phyloP scores from a whole-genome alignment of 2,888 invertebrate species.

The Amitus sp. region DNA sequence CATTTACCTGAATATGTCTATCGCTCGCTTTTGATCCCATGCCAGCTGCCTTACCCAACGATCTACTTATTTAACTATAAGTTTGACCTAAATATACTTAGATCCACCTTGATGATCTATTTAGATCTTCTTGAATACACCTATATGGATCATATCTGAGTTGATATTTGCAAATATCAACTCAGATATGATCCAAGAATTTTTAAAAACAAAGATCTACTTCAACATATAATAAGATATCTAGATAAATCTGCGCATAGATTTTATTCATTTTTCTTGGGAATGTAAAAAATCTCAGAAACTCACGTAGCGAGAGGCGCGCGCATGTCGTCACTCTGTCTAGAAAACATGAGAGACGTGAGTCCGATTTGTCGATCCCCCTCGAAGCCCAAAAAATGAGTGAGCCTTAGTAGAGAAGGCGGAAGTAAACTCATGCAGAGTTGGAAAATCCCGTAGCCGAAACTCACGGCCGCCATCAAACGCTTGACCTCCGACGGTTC shows the following conservation, averaged over 20 bases:
- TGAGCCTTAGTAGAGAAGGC: conserved; percentile 71
- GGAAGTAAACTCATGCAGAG: conserved; percentile 75
- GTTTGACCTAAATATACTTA: no score
- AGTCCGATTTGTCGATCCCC: conserved; percentile 72
- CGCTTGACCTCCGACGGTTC: conserved; percentile 69
- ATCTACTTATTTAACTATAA: no score
- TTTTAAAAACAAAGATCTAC: neutral
- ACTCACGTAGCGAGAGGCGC: conserved; percentile 75
- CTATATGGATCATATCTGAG: no score
- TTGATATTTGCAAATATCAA: no score
- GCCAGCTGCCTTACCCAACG: no score
- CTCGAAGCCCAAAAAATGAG: conserved; percentile 75
- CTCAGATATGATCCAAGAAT: no score
- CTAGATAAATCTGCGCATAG: no score
- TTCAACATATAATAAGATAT: no score
- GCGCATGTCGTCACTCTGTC: conserved; percentile 73
- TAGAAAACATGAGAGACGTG: conserved; percentile 71
- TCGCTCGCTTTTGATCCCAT: no score
- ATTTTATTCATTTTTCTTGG: neutral
- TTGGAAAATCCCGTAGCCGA: conserved; percentile 77
- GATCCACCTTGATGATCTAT: no score
- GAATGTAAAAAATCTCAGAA: neutral
- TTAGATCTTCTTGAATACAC: no score
- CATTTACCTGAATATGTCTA: no score
- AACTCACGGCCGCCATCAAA: conserved; percentile 76